Conservation (phyloP, 2,797 vertebrate species). For the Eremophila alpestris region DNA sequence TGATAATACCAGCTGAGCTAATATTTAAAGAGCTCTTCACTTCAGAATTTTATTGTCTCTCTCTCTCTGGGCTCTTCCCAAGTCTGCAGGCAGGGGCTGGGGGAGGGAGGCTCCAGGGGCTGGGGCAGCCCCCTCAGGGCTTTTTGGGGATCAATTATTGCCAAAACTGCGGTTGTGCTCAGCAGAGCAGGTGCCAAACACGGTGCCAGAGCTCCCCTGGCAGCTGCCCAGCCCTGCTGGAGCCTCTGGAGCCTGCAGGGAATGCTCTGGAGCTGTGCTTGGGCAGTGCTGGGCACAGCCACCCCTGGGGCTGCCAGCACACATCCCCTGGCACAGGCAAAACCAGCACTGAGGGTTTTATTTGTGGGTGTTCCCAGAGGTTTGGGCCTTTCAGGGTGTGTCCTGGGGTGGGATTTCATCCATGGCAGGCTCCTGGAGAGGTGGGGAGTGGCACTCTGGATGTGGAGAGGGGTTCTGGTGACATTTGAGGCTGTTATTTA, state of each 20-base stretch:
- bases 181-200: background rate
- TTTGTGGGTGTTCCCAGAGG: background rate
- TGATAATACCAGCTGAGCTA: conserved; percentile 68
- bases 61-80: background rate
- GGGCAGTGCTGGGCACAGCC: rapidly evolving
- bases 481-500: background rate
- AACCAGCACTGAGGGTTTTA: background rate
- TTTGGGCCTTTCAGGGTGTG: background rate
- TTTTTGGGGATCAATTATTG: background rate
- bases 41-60: conserved; percentile 24
- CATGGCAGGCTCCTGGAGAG: background rate
- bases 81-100: background rate
- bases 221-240: background rate
- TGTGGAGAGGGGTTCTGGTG: background rate
- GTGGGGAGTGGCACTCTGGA: background rate
- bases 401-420: background rate
- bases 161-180: background rate
- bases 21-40: conserved; percentile 67
- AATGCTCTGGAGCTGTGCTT: no score
- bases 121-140: background rate
- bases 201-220: no score
- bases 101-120: background rate
- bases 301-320: rapidly evolving
- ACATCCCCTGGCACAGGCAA: background rate
- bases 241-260: background rate